Evolutionary conservation across 2,797 vertebrate species (phyloP).

Genomic region (Melanitta fusca): DNA sequence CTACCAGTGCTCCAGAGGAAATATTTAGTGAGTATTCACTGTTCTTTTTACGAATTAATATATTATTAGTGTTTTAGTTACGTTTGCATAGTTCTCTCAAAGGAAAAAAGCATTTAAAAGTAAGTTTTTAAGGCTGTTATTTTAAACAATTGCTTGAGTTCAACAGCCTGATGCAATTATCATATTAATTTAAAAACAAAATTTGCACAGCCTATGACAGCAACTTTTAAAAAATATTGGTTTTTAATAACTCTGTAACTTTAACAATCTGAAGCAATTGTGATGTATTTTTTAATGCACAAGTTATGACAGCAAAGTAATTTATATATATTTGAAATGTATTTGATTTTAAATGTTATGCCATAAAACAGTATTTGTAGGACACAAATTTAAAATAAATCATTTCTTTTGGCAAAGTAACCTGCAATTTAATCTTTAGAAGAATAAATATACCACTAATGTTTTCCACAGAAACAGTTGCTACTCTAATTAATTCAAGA

Average conservation of each 20-base stretch:
- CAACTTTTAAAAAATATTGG: neutral
- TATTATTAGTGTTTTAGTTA: neutral
- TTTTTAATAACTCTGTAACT: neutral
- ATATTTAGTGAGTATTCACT: constrained; percentile 83
- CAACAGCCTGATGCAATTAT: constrained; percentile 30
- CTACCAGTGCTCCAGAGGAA: constrained; percentile 62
- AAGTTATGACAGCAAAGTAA: constrained; percentile 13
- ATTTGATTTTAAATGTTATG: constrained; percentile 44
- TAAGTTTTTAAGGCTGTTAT: neutral
- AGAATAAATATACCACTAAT: constrained; percentile 56
- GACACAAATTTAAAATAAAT: constrained; percentile 60
- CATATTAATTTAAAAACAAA: constrained; percentile 14
- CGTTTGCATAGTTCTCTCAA: constrained; percentile 22
- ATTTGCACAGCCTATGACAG: constrained; percentile 1
- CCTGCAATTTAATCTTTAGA: constrained; percentile 59
- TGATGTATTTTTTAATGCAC: neutral
- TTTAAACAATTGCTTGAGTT: constrained; percentile 37
- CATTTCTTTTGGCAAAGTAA: constrained; percentile 58
- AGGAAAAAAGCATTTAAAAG: constrained; percentile 19
- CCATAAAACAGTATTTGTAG: constrained; percentile 46
- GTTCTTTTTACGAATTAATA: constrained; percentile 47
- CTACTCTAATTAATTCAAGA: constrained; percentile 67
- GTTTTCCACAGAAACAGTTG: constrained; percentile 65
- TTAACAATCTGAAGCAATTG: constrained; percentile 17
- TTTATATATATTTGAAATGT: constrained; percentile 41